Evolutionary conservation across 2,888 invertebrate genomes (phyloP).

Genomic region (Panopea generosa): DNA sequence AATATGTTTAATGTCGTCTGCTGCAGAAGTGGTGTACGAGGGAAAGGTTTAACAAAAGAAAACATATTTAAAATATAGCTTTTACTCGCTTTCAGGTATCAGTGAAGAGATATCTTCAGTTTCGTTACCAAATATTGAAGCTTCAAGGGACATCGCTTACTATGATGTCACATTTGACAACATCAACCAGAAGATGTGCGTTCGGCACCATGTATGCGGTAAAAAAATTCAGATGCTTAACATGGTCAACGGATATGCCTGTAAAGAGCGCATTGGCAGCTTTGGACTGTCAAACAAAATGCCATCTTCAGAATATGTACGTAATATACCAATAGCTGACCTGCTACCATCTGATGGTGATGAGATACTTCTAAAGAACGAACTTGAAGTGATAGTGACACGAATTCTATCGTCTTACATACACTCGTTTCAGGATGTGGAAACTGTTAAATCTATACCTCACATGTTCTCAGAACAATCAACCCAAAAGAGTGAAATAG

Average conservation of each 20-base stretch:
- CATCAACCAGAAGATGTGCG: slow-evolving; percentile 32
- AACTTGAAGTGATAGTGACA: slow-evolving; percentile 11
- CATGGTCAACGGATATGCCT: slow-evolving; percentile 47
- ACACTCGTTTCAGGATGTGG: slow-evolving; percentile 8
- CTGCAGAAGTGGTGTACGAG: too few relatives aligned
- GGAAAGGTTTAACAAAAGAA: too few relatives aligned
- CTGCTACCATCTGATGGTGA: slow-evolving; percentile 26
- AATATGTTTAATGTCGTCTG: too few relatives aligned
- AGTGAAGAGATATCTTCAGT: too few relatives aligned
- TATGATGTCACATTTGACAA: slow-evolving; percentile 26
- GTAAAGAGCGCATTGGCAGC: slow-evolving; percentile 20
- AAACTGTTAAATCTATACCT: neutral
- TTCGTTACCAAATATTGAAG: too few relatives aligned
- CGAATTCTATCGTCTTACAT: slow-evolving; percentile 5
- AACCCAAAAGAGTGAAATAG: slow-evolving; percentile 7
- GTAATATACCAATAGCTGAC: slow-evolving; percentile 16
- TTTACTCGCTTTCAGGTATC: too few relatives aligned
- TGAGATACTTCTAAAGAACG: slow-evolving; percentile 7
- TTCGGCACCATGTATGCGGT: slow-evolving; percentile 32
- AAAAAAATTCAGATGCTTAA: slow-evolving; percentile 39
- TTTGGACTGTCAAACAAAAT: slow-evolving; percentile 15
- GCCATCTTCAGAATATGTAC: slow-evolving; percentile 25
- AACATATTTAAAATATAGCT: too few relatives aligned
- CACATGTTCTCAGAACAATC: slow-evolving; percentile 14
- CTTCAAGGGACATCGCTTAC: too few relatives aligned